Evolutionary conservation across 2,797 vertebrate genomes (phyloP).

Genomic region (Sylvia borin): DNA sequence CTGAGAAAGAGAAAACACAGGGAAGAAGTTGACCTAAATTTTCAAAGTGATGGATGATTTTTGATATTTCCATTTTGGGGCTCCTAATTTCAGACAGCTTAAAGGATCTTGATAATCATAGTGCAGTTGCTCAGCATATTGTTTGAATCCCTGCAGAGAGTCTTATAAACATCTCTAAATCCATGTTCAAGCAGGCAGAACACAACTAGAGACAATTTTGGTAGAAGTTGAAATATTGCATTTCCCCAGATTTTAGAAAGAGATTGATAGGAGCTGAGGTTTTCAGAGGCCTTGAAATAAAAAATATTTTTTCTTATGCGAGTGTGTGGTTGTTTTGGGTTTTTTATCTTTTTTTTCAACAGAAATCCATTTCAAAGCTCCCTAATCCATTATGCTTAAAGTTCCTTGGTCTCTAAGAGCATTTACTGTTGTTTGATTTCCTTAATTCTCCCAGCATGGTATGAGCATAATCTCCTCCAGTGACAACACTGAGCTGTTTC

Average conservation of each 20-base stretch:
- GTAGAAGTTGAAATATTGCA: neutral
- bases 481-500: neutral
- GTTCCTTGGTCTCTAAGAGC: neutral
- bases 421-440: neutral
- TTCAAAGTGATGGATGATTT: constrained; percentile 2
- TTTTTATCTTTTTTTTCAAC: neutral
- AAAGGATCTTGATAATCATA: neutral
- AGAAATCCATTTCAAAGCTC: neutral
- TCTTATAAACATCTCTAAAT: neutral
- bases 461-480: neutral
- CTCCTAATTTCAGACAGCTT: neutral
- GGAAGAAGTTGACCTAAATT: neutral
- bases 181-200: neutral
- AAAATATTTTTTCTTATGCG: neutral
- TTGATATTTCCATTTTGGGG: neutral
- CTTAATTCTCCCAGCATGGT: neutral
- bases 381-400: neutral
- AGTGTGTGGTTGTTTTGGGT: neutral
- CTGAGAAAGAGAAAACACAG: neutral
- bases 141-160: neutral
- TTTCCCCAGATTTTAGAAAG: neutral
- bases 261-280: neutral
- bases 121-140: neutral
- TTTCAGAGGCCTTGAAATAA: neutral
- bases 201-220: neutral